phyloP scores from a whole-genome alignment of 2,113 vertebrate species.

The Potamarius usumacintae region DNA sequence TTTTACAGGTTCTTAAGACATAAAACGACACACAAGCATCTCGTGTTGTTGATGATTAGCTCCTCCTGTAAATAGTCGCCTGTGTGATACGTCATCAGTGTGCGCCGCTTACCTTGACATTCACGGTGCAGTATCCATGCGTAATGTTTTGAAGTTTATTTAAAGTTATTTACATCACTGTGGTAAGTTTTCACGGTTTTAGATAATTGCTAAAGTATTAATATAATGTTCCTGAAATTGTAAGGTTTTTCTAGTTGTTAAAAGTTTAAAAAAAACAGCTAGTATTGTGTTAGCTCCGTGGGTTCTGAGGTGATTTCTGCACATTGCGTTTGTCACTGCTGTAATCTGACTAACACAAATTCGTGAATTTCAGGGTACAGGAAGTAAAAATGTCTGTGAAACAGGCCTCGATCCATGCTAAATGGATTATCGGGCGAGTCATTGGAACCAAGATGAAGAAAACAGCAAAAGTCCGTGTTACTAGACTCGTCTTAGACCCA shows the following conservation, averaged over 20 bases:
- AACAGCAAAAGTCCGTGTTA: slow-evolving; percentile 95
- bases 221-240: background rate
- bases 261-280: background rate
- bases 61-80: background rate
- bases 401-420: slow-evolving; percentile 85
- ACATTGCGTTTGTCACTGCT: background rate
- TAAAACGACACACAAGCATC: background rate
- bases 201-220: background rate
- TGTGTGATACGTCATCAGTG: slow-evolving; percentile 36
- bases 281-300: background rate
- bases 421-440: slow-evolving; percentile 91
- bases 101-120: slow-evolving; percentile 44
- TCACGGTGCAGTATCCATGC: slow-evolving; percentile 23
- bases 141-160: slow-evolving; percentile 24
- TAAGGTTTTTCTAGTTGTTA: background rate
- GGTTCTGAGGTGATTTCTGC: background rate
- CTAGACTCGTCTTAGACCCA: slow-evolving; percentile 87
- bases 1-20: background rate
- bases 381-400: slow-evolving; percentile 78
- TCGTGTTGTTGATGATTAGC: background rate
- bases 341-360: background rate
- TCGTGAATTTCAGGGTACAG: slow-evolving; percentile 44
- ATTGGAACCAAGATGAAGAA: slow-evolving; percentile 94
- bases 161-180: background rate
- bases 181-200: background rate